A percentile compares a stretch with the other conserved stretches of the same genome.
These are phyloP conservation scores for Eunapius fragilis DNA, from an alignment of 37 sponge, comb jelly and placozoan species.

Conservation along the genomic window DNA sequence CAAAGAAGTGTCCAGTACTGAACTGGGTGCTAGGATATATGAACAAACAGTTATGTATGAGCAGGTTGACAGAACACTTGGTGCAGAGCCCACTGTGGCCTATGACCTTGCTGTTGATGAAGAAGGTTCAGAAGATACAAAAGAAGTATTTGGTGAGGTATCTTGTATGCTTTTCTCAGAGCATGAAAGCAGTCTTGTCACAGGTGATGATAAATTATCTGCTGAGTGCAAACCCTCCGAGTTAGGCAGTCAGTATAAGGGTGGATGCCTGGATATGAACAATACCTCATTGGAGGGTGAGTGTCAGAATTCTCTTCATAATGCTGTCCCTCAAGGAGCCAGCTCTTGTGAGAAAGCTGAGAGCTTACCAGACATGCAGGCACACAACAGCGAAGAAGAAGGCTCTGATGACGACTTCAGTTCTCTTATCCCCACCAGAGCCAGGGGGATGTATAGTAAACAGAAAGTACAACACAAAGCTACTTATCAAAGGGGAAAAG, in stretches of 20 bases:
- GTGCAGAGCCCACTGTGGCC: slow-evolving; percentile 50
- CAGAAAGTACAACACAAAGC: too few species aligned
- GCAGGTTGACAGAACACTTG: neutral
- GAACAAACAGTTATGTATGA: neutral
- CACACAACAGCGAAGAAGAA: neutral
- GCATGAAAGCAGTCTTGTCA: neutral
- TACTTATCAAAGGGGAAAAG: neutral
- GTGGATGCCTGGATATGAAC: neutral
- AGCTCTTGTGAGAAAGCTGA: too few species aligned
- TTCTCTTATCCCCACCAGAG: neutral
- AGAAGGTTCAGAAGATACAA: neutral
- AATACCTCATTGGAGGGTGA: too few species aligned
- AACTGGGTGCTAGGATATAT: neutral
- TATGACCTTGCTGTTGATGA: slow-evolving; percentile 38
- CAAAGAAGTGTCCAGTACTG: neutral
- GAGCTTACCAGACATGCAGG: neutral
- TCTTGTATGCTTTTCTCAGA: neutral
- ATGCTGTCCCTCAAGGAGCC: too few species aligned
- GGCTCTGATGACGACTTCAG: neutral
- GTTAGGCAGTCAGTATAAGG: neutral
- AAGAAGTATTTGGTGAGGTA: neutral
- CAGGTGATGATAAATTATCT: neutral
- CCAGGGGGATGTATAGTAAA: neutral
- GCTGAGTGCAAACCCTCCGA: neutral
- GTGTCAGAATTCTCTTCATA: too few species aligned